A percentile compares a stretch with the other conserved stretches of the same genome.
Conservation (phyloP, 2,113 vertebrate genomes). For the Todiramphus chloris region DNA sequence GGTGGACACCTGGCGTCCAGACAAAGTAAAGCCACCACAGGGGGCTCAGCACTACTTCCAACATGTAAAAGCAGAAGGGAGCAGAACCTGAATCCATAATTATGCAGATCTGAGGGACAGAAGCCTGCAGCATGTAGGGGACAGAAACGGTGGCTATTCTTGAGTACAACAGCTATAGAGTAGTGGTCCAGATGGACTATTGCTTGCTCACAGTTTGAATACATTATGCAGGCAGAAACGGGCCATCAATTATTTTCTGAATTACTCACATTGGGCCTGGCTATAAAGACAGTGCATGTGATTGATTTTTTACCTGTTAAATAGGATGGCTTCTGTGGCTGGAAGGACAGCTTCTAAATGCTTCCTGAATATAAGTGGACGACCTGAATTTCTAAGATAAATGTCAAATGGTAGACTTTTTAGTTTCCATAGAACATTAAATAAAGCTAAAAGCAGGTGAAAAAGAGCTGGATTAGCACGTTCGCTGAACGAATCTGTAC, state of each 20-base stretch:
- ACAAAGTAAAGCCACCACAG: background rate
- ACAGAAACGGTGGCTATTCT: background rate
- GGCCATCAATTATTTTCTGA: background rate
- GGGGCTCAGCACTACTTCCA: background rate
- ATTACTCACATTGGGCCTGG: background rate
- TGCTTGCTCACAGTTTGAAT: background rate
- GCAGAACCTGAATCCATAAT: background rate
- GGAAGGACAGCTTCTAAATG: background rate
- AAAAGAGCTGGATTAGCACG: background rate
- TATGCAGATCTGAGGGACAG: accelerated
- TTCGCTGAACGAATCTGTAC: background rate
- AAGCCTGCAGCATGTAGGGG: background rate
- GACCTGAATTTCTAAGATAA: background rate
- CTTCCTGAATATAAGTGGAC: background rate
- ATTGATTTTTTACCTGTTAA: background rate
- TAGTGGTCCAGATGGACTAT: background rate
- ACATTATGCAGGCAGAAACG: background rate
- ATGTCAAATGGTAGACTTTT: background rate
- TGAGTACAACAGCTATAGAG: background rate
- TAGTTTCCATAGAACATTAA: background rate
- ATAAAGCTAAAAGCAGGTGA: background rate
- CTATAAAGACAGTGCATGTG: background rate
- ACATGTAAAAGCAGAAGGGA: background rate
- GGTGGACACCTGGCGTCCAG: background rate
- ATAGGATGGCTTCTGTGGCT: background rate